A percentile compares a stretch with the other conserved stretches of the same genome.
phyloP scores from a whole-genome alignment of 1,140 invertebrate genomes.

The Aphelinus certus region DNA sequence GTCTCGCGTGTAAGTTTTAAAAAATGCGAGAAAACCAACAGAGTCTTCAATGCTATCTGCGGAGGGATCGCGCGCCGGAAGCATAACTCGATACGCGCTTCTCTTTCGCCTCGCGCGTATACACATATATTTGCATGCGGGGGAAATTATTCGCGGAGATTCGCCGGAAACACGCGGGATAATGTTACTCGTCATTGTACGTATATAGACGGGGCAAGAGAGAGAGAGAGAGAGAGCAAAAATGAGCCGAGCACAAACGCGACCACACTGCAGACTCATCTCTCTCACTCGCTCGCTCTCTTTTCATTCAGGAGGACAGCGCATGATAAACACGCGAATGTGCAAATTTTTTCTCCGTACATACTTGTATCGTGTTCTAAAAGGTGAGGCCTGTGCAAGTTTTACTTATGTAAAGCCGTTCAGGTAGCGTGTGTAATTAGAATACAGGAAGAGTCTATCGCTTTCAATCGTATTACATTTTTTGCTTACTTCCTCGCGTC shows the following conservation, averaged over 20 bases:
- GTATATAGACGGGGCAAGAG: neutral
- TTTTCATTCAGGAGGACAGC: neutral
- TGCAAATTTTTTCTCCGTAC: slow-evolving; percentile 13
- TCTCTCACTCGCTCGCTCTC: neutral
- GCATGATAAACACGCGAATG: slow-evolving; percentile 27
- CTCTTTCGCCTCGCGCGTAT: slow-evolving; percentile 8
- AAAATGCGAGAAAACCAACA: slow-evolving; percentile 21
- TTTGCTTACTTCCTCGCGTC: no score
- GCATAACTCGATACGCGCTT: slow-evolving; percentile 58
- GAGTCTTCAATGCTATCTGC: slow-evolving; percentile 43
- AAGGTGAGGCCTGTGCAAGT: slow-evolving; percentile 14
- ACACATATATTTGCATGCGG: slow-evolving; percentile 56
- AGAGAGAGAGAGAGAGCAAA: neutral
- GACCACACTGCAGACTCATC: slow-evolving; percentile 34
- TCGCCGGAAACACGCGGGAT: slow-evolving; percentile 56
- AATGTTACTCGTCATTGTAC: slow-evolving; percentile 42
- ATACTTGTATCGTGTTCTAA: slow-evolving; percentile 30
- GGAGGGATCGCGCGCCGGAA: slow-evolving; percentile 59
- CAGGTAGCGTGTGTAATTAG: slow-evolving; percentile 27
- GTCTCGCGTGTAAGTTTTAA: neutral
- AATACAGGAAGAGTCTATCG: slow-evolving; percentile 4
- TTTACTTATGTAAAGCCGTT: slow-evolving; percentile 32
- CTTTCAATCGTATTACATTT: no score
- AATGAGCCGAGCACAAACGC: slow-evolving; percentile 5
- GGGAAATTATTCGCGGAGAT: slow-evolving; percentile 63